These are phyloP conservation scores for Glossosoma conforme DNA, from an alignment of 1,140 invertebrate species.

Conservation along the genomic window DNA sequence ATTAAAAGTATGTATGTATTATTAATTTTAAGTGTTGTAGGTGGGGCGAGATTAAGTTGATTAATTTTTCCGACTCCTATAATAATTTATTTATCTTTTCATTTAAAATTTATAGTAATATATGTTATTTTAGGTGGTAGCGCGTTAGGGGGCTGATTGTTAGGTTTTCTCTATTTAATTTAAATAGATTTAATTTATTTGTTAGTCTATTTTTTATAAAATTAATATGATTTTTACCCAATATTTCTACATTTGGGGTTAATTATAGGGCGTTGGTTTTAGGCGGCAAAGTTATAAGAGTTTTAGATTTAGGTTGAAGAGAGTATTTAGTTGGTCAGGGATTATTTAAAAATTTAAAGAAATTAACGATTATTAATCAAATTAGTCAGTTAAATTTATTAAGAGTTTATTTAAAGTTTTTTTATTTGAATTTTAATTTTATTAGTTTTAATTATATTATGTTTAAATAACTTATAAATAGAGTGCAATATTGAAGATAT, in stretches of 20 bases:
- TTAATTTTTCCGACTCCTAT: conserved; percentile 44
- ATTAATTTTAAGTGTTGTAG: conserved; percentile 48
- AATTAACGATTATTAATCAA: conserved; percentile 34
- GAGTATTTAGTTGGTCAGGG: conserved; percentile 45
- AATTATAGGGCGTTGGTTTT: conserved; percentile 34
- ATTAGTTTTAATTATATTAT: conserved; percentile 41
- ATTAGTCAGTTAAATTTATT: conserved; percentile 42
- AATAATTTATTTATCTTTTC: conserved; percentile 48
- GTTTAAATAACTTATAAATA: no score
- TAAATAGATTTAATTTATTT: conserved; percentile 39
- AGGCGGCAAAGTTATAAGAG: conserved; percentile 35
- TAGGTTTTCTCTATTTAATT: conserved; percentile 41
- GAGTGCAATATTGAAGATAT: conserved; percentile 60
- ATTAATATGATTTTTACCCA: conserved; percentile 44
- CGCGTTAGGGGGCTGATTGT: conserved; percentile 38
- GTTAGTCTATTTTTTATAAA: conserved; percentile 12
- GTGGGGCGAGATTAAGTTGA: conserved; percentile 42
- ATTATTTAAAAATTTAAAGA: conserved; percentile 35
- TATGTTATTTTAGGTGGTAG: conserved; percentile 42
- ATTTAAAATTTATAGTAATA: conserved; percentile 45
- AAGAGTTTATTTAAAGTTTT: conserved; percentile 47
- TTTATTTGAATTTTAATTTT: conserved; percentile 40
- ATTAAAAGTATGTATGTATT: conserved; percentile 47
- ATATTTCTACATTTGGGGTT: conserved; percentile 38
- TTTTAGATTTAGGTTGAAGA: conserved; percentile 46